These are phyloP conservation scores for Platerodrilus igneus DNA, from an alignment of 2,888 invertebrate genomes.

Conservation along the genomic window DNA sequence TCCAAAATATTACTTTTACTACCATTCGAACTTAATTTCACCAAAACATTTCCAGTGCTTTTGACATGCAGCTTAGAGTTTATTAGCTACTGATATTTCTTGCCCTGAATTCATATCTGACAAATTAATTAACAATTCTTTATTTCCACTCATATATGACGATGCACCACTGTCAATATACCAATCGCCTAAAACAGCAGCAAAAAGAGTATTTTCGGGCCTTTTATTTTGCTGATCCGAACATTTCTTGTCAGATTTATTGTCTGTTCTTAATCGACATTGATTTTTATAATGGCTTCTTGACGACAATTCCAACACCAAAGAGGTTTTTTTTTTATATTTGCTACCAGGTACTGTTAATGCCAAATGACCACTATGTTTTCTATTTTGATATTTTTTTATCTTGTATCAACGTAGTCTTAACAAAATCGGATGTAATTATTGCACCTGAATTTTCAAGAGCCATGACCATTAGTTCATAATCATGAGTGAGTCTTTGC, in stretches of 20 bases:
- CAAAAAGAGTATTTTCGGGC: too few species aligned
- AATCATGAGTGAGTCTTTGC: conserved; percentile 20
- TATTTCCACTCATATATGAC: conserved; percentile 19
- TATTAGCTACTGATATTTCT: conserved; percentile 17
- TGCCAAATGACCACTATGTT: not conserved
- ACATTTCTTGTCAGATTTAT: conserved; percentile 5
- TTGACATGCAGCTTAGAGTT: conserved; percentile 8
- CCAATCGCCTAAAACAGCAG: too few species aligned
- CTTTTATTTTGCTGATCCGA: too few species aligned
- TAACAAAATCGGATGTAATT: conserved; percentile 8
- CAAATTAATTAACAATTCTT: conserved; percentile 8
- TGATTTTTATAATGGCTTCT: not conserved
- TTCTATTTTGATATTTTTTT: conserved; percentile 1
- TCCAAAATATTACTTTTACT: conserved; percentile 16
- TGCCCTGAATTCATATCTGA: too few species aligned
- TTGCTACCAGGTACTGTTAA: not conserved
- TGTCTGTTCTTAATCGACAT: not conserved
- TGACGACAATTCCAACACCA: not conserved
- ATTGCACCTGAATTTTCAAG: not conserved
- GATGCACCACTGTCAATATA: conserved; percentile 21
- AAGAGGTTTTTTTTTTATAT: not conserved
- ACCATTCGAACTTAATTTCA: conserved; percentile 15
- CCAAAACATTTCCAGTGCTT: conserved; percentile 9
- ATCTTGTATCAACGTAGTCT: conserved; percentile 7
- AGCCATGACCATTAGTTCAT: conserved; percentile 22